A percentile compares a stretch with the other conserved stretches of the same genome.
Conservation (phyloP, 37 sponge, comb jelly and placozoan genomes). For the Beroe forskalii region DNA sequence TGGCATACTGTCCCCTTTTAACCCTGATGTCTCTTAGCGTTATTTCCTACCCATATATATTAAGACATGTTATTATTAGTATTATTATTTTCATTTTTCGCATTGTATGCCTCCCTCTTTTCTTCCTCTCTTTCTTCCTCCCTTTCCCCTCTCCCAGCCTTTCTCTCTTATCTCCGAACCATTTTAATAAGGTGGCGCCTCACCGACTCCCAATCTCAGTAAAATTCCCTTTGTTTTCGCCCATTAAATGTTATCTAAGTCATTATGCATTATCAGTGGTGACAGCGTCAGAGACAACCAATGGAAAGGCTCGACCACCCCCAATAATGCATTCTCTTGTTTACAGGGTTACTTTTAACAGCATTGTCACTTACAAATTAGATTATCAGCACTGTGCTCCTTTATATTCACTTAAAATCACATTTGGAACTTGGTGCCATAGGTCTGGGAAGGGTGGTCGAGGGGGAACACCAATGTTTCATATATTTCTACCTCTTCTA, state of each 20-base stretch:
- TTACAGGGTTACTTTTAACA: constrained; percentile 8
- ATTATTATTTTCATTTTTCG: too few relatives aligned
- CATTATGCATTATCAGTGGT: constrained; percentile 7
- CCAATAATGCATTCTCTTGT: not conserved
- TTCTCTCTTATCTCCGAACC: too few relatives aligned
- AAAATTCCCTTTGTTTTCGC: constrained; percentile 25
- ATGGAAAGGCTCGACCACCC: not conserved
- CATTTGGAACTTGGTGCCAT: too few relatives aligned
- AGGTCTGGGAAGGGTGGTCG: constrained; percentile 3
- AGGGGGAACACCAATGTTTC: too few relatives aligned
- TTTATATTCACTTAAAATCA: not conserved
- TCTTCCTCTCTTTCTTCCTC: constrained; percentile 14
- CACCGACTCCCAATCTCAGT: not conserved
- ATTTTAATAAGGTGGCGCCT: not conserved
- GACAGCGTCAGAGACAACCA: constrained; percentile 23
- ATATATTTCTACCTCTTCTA: too few relatives aligned
- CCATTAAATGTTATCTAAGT: constrained; percentile 43
- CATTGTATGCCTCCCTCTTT: not conserved
- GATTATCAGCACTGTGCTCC: constrained; percentile 46
- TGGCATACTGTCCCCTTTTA: too few relatives aligned
- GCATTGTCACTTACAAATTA: constrained; percentile 9
- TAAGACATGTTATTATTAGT: too few relatives aligned
- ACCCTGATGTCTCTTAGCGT: too few relatives aligned
- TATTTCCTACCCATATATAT: too few relatives aligned
- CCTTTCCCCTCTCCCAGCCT: too few relatives aligned